Conservation (phyloP, 2,113 vertebrate species). For the Tupaia chinensis region DNA sequence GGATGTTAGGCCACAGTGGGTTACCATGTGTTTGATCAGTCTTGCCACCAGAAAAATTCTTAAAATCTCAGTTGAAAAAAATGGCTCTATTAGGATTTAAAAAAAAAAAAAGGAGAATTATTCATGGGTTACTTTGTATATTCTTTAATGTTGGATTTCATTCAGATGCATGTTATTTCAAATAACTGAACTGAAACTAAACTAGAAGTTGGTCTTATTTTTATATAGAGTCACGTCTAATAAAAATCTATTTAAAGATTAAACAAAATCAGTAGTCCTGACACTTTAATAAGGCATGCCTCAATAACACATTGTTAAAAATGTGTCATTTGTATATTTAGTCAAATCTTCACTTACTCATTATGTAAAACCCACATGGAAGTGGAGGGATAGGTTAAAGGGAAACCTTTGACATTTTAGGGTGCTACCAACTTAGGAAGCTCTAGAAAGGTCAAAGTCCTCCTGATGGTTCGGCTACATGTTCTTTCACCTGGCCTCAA, state of each 20-base stretch:
- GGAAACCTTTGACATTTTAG: background rate
- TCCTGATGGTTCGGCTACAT: background rate
- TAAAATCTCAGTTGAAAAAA: slow-evolving; percentile 51
- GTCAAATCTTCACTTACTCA: background rate
- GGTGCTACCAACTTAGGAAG: background rate
- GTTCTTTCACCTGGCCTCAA: background rate
- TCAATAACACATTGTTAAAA: background rate
- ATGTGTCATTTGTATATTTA: background rate
- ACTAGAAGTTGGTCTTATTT: background rate
- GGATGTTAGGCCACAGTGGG: slow-evolving; percentile 65
- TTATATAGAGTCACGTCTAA: background rate
- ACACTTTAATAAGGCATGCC: background rate
- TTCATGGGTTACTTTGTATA: background rate
- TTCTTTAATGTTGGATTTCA: slow-evolving; percentile 9
- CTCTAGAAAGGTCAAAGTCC: slow-evolving; percentile 34
- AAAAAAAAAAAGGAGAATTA: background rate
- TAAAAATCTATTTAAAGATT: background rate
- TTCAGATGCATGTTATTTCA: background rate
- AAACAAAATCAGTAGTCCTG: background rate
- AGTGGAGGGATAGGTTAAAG: background rate
- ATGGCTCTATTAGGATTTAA: slow-evolving; percentile 1
- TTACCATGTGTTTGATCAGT: slow-evolving; percentile 76
- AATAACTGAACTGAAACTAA: slow-evolving; percentile 21
- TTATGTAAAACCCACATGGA: background rate
- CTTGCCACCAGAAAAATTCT: slow-evolving; percentile 32